Evolutionary conservation across 2,113 vertebrate genomes (phyloP), one percentile per base, ranked within the genome.

Genomic region (Chloebia gouldiae): DNA sequence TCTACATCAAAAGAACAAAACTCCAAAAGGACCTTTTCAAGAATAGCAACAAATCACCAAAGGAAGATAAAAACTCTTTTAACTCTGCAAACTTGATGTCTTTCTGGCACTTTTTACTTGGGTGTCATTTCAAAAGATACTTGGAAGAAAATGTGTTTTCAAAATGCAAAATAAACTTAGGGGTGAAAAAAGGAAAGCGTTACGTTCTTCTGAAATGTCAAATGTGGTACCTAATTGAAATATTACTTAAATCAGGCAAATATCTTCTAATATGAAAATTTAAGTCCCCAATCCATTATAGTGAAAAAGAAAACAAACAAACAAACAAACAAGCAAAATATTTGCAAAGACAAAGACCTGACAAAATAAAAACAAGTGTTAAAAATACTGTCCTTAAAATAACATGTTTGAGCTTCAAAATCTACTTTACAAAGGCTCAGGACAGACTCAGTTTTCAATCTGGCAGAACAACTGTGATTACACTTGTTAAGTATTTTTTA

Each of bases 11-110:
- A 92, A 73, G 37, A 93, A 57, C 2, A 6, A 92, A 85, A 68
- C 7, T 27, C 39, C 30, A 30, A 59, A 81, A 80, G 9, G 7
- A 10, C 19, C 71, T 70, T 92, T 89, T 49, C 77, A 89, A 53
- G 49, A 83, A 40, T 37, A 24, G 56, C 39, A 84, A 75, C 45
- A 92, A 92, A 86, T 89, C 65, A 75, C 15, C 37, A 30, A 57
- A 79, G 31, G 22, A 89, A 84, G n/a, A 83, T 33, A 78, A 96
- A 86, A 81, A 33, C 6, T 85, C 63, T 61, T 86, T 84, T 76
- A 76, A 66, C 45, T 80, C 60, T 93, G 40, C 15, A 77, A 80
- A 81, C 33, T 45, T 77, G 51, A 86, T 78, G 21, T 23, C 16
- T 81, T 78, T 68, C 44, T 75, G 86, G 35, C 60, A 60, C 50